Conservation (phyloP, 2,888 invertebrate genomes). For the Acholoe squamosa region DNA sequence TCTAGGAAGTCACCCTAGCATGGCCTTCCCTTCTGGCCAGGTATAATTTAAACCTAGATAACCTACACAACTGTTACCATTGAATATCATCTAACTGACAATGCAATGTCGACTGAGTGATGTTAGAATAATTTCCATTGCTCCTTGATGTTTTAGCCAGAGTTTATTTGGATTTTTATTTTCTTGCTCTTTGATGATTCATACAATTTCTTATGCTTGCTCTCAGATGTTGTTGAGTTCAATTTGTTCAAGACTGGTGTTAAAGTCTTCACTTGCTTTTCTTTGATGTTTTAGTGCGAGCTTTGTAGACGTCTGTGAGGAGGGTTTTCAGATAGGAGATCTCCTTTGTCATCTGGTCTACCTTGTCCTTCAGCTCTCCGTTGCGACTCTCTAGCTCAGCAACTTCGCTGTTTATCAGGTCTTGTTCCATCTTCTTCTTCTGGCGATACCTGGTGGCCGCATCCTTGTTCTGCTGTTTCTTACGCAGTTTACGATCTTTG, state of each 20-base stretch:
- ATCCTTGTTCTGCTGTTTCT: constrained; percentile 72
- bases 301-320: constrained; percentile 68
- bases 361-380: constrained; percentile 68
- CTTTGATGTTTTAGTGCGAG: not conserved
- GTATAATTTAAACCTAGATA: not conserved
- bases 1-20: not conserved
- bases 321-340: constrained; percentile 71
- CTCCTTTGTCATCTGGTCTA: constrained; percentile 69
- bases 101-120: not conserved
- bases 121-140: too few species aligned
- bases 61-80: not conserved
- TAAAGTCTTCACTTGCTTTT: constrained; percentile 54
- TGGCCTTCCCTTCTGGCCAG: not conserved
- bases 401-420: constrained; percentile 63
- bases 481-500: constrained; percentile 64
- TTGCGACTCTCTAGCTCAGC: constrained; percentile 67
- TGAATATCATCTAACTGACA: constrained; percentile 4
- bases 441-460: constrained; percentile 70
- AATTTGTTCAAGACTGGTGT: not conserved
- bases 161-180: too few species aligned
- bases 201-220: too few species aligned
- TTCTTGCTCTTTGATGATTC: too few species aligned
- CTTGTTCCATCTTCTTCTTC: constrained; percentile 69
- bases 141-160: too few species aligned
- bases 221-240: too few species aligned